phyloP scores from a whole-genome alignment of 2,113 vertebrate species.

The Bujurquina vittata region DNA sequence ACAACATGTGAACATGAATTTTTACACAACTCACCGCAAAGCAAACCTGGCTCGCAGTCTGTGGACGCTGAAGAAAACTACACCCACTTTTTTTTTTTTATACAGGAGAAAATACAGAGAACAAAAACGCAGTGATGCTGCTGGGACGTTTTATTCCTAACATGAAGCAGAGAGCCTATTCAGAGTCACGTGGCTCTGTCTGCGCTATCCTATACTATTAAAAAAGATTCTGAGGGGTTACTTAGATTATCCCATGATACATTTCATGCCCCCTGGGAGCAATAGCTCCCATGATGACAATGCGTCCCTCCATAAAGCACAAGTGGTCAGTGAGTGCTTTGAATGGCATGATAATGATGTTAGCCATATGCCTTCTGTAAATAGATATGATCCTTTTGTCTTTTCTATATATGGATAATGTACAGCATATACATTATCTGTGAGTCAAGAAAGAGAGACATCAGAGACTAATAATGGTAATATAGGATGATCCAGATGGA shows the following conservation, averaged over 20 bases:
- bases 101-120: slow-evolving; percentile 7
- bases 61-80: slow-evolving; percentile 26
- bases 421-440: slow-evolving; percentile 21
- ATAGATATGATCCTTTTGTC: slow-evolving; percentile 68
- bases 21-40: slow-evolving; percentile 47
- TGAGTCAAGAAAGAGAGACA: slow-evolving; percentile 21
- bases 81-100: background rate
- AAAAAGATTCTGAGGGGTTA: slow-evolving; percentile 60
- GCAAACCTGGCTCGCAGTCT: slow-evolving; percentile 21
- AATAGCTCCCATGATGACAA: slow-evolving; percentile 72
- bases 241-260: slow-evolving; percentile 66
- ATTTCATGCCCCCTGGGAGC: slow-evolving; percentile 61
- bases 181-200: slow-evolving; percentile 34
- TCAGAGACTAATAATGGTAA: background rate
- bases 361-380: slow-evolving; percentile 69
- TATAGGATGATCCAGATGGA: background rate
- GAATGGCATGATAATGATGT: slow-evolving; percentile 73
- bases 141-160: slow-evolving; percentile 20
- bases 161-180: slow-evolving; percentile 12
- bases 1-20: slow-evolving; percentile 69
- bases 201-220: slow-evolving; percentile 34
- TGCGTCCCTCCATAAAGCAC: slow-evolving; percentile 66
- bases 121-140: background rate
- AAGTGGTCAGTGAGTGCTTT: slow-evolving; percentile 76
- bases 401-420: slow-evolving; percentile 67